Conservation (phyloP, 2,797 vertebrate species). For the Sebastolobus altivelis region DNA sequence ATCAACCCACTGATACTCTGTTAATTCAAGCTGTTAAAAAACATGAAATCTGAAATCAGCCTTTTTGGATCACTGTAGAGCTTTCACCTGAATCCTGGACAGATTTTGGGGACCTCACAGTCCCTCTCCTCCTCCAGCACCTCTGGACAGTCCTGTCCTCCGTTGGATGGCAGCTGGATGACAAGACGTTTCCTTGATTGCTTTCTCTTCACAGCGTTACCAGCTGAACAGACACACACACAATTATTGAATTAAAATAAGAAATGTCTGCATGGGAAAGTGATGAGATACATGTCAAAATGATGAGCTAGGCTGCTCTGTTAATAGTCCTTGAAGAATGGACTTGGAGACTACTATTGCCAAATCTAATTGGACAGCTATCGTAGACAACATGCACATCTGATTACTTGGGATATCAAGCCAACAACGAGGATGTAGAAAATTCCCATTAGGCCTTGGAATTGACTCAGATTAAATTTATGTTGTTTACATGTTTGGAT, state of each 20-base stretch:
- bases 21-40: neutral
- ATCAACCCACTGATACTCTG: neutral
- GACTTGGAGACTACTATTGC: conserved; percentile 7
- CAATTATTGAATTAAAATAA: conserved; percentile 36
- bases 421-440: conserved; percentile 40
- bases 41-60: neutral
- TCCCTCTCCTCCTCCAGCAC: conserved; percentile 92
- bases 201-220: conserved; percentile 80
- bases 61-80: rapidly evolving
- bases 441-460: conserved; percentile 44
- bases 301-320: conserved; percentile 21
- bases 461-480: conserved; percentile 47
- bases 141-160: conserved; percentile 93
- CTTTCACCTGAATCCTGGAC: conserved; percentile 92
- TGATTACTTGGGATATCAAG: conserved; percentile 33
- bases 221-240: conserved; percentile 68
- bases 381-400: conserved; percentile 11
- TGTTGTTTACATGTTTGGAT: conserved; percentile 40
- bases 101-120: conserved; percentile 86
- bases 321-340: conserved; percentile 43
- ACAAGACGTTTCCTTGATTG: conserved; percentile 91
- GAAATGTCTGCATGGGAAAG: conserved; percentile 4
- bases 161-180: conserved; percentile 92
- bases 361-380: conserved; percentile 51
- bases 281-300: conserved; percentile 49